These are phyloP conservation scores for Lanius ludovicianus DNA, from an alignment of 2,113 vertebrate species.

Conservation along the genomic window DNA sequence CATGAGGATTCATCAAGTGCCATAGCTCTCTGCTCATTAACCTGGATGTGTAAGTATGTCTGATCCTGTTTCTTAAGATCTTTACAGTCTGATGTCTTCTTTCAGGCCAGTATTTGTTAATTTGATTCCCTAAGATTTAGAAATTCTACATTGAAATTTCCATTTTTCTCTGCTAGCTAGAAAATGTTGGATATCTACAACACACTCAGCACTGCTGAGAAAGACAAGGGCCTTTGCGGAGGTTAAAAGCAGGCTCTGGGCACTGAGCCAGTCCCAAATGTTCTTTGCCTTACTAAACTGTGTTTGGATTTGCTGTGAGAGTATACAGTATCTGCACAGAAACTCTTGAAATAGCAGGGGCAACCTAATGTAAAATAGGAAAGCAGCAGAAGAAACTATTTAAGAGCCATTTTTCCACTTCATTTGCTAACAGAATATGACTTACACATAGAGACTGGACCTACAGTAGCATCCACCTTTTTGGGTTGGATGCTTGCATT, in stretches of 20 bases:
- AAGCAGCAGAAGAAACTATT: neutral
- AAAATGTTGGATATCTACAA: neutral
- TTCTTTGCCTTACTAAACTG: constrained; percentile 7
- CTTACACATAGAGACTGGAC: neutral
- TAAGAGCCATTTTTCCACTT: neutral
- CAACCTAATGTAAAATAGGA: neutral
- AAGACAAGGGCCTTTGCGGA: neutral
- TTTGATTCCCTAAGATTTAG: neutral
- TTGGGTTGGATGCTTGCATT: neutral
- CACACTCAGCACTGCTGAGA: neutral
- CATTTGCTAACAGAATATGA: neutral
- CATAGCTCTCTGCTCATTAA: neutral
- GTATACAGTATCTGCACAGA: neutral
- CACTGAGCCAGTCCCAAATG: constrained; percentile 18
- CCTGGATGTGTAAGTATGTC: neutral
- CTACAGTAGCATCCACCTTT: neutral
- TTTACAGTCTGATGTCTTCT: neutral
- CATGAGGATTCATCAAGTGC: neutral
- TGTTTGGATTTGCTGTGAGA: neutral
- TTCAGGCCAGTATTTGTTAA: neutral
- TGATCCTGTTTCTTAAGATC: neutral
- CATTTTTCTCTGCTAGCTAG: neutral
- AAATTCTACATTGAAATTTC: neutral
- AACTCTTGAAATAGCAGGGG: neutral
- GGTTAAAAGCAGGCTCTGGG: constrained; percentile 30